phyloP scores from a whole-genome alignment of 2,113 vertebrate genomes.

The Hemiscyllium ocellatum region DNA sequence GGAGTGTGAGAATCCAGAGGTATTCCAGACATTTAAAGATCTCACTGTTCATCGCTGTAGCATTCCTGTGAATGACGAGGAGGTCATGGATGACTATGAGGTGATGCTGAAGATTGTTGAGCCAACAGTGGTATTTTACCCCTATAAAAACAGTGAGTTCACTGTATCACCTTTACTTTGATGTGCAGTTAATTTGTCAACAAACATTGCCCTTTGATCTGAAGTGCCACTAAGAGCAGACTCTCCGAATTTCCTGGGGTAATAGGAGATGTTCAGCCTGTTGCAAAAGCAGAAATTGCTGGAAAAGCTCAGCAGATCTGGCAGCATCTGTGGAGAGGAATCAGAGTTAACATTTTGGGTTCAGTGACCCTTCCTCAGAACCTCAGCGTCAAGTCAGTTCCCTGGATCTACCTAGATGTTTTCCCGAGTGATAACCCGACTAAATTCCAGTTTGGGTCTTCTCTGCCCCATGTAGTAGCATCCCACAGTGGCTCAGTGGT shows the following conservation, averaged over 20 bases:
- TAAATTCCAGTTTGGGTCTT: background rate
- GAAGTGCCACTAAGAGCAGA: no score
- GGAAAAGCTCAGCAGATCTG: no score
- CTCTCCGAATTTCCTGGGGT: background rate
- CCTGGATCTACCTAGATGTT: background rate
- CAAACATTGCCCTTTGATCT: background rate
- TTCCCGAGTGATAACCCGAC: background rate
- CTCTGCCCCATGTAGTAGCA: background rate
- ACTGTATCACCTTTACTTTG: background rate
- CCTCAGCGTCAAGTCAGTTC: no score
- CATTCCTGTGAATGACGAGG: background rate
- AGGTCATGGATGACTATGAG: background rate
- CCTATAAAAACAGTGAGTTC: background rate
- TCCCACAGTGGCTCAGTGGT: no score
- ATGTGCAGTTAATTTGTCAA: background rate
- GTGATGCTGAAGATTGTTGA: background rate
- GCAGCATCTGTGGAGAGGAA: no score
- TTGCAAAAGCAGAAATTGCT: background rate
- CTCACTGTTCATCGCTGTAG: background rate
- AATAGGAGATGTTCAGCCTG: no score
- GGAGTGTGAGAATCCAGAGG: background rate
- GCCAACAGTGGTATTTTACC: background rate
- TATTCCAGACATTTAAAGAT: background rate
- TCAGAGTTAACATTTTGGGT: no score
- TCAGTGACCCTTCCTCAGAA: no score